Percentiles rank a stretch among this genome's conserved stretches.
phyloP scores from a whole-genome alignment of 2,797 vertebrate species.

The Craterocephalus amniculus region DNA sequence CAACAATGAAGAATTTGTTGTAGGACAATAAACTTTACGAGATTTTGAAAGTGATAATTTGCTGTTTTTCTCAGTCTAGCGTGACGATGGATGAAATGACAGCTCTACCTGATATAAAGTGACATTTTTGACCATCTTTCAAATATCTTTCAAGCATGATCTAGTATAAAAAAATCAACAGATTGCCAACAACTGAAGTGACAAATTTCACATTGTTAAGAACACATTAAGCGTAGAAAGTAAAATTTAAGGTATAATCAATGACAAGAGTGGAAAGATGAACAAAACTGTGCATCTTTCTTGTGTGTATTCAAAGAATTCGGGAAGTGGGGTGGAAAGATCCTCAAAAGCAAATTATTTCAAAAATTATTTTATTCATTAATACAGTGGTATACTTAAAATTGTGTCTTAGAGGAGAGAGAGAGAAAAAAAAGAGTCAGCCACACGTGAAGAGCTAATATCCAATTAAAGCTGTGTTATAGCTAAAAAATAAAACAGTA shows the following conservation, averaged over 20 bases:
- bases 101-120: no score
- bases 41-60: not conserved
- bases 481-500: slow-evolving; percentile 94
- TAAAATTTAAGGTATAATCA: not conserved
- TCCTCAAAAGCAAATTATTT: slow-evolving; percentile 83
- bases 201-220: no score
- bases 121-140: no score
- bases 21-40: not conserved
- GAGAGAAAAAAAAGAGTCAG: slow-evolving; percentile 78
- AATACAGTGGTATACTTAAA: slow-evolving; percentile 94
- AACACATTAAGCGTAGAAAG: not conserved
- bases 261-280: not conserved
- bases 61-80: not conserved
- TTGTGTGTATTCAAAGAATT: not conserved
- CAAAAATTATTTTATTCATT: slow-evolving; percentile 99
- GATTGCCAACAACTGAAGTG: no score
- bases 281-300: not conserved
- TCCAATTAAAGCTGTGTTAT: slow-evolving; percentile 94
- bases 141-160: no score
- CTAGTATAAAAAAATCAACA: no score
- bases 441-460: slow-evolving; percentile 94
- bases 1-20: not conserved
- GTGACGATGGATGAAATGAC: no score
- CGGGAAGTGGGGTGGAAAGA: not conserved
- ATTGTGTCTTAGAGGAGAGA: slow-evolving; percentile 90